phyloP scores from a whole-genome alignment of 2,113 vertebrate genomes.

The Tachycineta bicolor region DNA sequence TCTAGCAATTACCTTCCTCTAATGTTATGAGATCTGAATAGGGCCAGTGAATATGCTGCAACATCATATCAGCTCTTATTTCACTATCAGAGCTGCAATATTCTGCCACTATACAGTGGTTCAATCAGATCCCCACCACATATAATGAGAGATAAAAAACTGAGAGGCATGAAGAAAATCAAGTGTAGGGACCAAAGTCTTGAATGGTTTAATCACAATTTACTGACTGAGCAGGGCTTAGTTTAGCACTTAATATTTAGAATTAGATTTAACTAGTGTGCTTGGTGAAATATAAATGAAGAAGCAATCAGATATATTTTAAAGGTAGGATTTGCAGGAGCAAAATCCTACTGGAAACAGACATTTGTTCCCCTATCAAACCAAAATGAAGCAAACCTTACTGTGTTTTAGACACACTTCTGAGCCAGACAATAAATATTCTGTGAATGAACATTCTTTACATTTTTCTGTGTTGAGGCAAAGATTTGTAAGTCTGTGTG shows the following conservation, averaged over 20 bases:
- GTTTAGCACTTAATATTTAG: neutral
- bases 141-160: neutral
- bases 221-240: constrained; percentile 1
- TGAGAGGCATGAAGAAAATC: neutral
- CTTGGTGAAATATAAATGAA: neutral
- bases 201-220: neutral
- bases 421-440: neutral
- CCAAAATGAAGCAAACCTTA: neutral
- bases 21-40: neutral
- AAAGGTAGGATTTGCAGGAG: neutral
- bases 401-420: neutral
- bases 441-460: neutral
- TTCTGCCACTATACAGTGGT: neutral
- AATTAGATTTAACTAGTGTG: constrained; percentile 15
- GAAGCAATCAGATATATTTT: constrained; percentile 11
- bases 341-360: neutral
- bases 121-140: neutral
- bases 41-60: neutral
- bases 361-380: neutral
- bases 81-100: constrained; percentile 8
- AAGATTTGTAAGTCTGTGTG: neutral
- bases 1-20: neutral
- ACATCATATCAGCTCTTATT: neutral
- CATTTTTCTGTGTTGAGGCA: neutral
- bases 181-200: neutral